Evolutionary conservation across 2,888 invertebrate genomes (phyloP), one percentile per base, ranked within the genome.

Genomic region (Piscicola geometra): DNA sequence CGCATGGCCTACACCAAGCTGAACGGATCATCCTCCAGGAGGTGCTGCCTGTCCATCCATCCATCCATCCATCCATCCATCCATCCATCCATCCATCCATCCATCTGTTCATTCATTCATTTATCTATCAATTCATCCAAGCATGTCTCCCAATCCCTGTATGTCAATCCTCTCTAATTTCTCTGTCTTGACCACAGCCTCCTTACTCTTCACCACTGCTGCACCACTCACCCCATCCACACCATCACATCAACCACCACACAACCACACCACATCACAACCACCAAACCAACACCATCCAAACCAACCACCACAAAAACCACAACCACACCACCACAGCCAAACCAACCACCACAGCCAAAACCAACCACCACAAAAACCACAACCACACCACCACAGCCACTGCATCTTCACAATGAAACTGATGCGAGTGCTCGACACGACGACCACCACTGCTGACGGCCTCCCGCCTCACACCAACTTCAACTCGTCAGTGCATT

Each of bases 361-460:
- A n/a, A n/a, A n/a, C n/a, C n/a, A n/a, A n/a, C n/a, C n/a, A n/a
- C n/a, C n/a, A n/a, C n/a, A n/a, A n/a, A n/a, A n/a, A n/a, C n/a
- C n/a, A n/a, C n/a, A n/a, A n/a, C n/a, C n/a, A n/a, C 12, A 32
- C 28, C 60, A 80, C 36, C 77, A 52, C 81, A 93, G 93, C 0
- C 96, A 96, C 85, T 92, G 92, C 79, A 86, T 96, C 74, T 94
- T 95, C 83, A 91, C 90, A 0, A 90, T 94, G 67, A 90, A 91
- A 74, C 87, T 94, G 82, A 86, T 93, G 0, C 89, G 90, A 67
- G 88, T 89, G 70, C 85, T 84, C 25, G 83, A 86, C 78, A 82
- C n/a, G n/a, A n/a, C n/a, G n/a, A n/a, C n/a, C n/a, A n/a, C 81
- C 71, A 1, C 25, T 0, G 56, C 33, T 32, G 73, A 33, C 1